These are phyloP conservation scores for Meta bourneti DNA, from an alignment of 2,888 invertebrate species.

Conservation along the genomic window DNA sequence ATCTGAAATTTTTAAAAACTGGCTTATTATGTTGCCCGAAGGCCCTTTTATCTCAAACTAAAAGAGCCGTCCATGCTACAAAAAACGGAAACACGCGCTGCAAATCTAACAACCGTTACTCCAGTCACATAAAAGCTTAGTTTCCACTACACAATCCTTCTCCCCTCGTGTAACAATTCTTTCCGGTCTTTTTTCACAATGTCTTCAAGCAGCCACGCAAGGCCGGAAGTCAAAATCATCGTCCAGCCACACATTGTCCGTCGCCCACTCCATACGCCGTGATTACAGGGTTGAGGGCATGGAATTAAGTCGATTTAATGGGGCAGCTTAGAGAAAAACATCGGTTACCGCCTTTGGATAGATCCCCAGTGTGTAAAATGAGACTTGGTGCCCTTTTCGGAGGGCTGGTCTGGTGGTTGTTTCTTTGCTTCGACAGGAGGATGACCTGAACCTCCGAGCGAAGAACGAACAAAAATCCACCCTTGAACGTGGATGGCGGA, in stretches of 20 bases:
- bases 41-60: no score
- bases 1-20: no score
- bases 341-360: background rate
- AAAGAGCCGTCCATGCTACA: no score
- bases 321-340: background rate
- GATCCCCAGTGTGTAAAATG: background rate
- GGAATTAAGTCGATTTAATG: conserved; percentile 46
- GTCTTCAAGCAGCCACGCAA: background rate
- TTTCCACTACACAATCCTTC: background rate
- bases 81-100: no score
- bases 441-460: background rate
- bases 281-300: conserved; percentile 41
- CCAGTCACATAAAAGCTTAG: conserved; percentile 1
- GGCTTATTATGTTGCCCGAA: no score
- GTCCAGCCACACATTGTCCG: background rate
- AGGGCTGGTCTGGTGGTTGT: background rate
- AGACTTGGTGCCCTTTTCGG: background rate
- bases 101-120: no score
- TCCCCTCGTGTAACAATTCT: background rate
- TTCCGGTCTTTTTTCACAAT: background rate
- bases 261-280: conserved; percentile 28
- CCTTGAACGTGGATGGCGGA: background rate
- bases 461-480: background rate
- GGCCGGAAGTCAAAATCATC: conserved; percentile 46
- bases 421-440: no score